Conservation (phyloP, 2,888 invertebrate genomes). For the Drosophila demipolita region DNA sequence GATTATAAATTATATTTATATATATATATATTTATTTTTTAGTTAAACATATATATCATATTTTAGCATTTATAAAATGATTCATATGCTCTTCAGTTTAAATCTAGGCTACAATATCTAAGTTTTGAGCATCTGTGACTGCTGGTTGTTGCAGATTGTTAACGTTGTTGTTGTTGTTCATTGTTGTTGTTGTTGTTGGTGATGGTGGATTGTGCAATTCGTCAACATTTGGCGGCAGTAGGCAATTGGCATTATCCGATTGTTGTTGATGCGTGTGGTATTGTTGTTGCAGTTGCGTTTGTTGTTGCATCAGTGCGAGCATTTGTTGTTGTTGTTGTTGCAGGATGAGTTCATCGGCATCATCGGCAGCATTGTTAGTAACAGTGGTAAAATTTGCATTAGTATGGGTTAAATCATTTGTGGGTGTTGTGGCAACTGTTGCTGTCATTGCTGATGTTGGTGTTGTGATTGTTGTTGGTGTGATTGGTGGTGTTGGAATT, state of each 20-base stretch:
- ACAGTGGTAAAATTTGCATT: slow-evolving; percentile 83
- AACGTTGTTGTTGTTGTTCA: slow-evolving; percentile 50
- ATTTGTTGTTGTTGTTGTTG: slow-evolving; percentile 81
- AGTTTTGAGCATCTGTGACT: slow-evolving; percentile 85
- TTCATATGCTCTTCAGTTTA: slow-evolving; percentile 45
- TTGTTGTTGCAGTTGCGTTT: slow-evolving; percentile 82
- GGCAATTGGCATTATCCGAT: slow-evolving; percentile 59
- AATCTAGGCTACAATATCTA: slow-evolving; percentile 85
- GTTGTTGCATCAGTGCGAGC: slow-evolving; percentile 82
- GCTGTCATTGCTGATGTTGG: slow-evolving; percentile 41
- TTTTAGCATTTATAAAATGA: slow-evolving; percentile 51
- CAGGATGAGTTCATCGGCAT: slow-evolving; percentile 45
- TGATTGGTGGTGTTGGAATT: slow-evolving; percentile 34
- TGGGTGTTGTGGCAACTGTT: slow-evolving; percentile 52
- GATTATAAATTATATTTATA: slow-evolving; percentile 23
- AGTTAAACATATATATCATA: slow-evolving; percentile 29
- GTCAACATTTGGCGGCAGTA: slow-evolving; percentile 45
- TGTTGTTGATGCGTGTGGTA: slow-evolving; percentile 69
- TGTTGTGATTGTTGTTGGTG: slow-evolving; percentile 45
- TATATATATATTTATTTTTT: slow-evolving; percentile 4
- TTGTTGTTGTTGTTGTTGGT: slow-evolving; percentile 19
- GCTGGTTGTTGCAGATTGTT: slow-evolving; percentile 71
- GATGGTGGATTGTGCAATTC: slow-evolving; percentile 37
- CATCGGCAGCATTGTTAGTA: slow-evolving; percentile 81
- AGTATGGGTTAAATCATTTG: slow-evolving; percentile 80